phyloP scores from a whole-genome alignment of 2,797 vertebrate species.

The Micrastur ruficollis region DNA sequence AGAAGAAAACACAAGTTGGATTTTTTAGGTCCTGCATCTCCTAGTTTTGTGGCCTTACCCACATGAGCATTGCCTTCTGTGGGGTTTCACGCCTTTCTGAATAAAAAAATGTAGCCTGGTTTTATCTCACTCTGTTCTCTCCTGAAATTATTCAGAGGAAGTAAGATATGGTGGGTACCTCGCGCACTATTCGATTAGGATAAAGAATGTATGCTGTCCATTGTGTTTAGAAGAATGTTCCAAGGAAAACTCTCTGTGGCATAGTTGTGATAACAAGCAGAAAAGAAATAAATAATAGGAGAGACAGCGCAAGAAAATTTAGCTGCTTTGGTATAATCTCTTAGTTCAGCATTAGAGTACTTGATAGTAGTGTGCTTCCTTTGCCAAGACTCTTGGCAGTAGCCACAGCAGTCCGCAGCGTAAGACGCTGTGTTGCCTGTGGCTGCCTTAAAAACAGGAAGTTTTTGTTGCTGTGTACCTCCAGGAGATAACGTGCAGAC shows the following conservation, averaged over 20 bases:
- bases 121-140: background rate
- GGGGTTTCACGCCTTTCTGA: background rate
- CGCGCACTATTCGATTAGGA: background rate
- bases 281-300: conserved; percentile 1
- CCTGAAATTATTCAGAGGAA: background rate
- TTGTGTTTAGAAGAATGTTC: conserved; percentile 19
- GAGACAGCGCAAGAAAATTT: background rate
- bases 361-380: background rate
- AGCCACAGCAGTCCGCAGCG: background rate
- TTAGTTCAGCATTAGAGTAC: background rate
- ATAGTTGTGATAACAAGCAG: conserved; percentile 21
- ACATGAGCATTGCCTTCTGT: background rate
- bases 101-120: background rate
- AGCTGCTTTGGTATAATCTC: background rate
- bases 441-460: background rate
- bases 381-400: background rate
- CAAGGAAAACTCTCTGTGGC: background rate
- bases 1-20: background rate
- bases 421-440: background rate
- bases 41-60: background rate
- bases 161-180: background rate
- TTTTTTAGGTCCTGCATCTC: background rate
- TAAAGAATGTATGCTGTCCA: conserved; percentile 13
- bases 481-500: background rate
- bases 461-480: background rate